phyloP scores from a whole-genome alignment of 64 coral and sea anemone species.

The Cladopsammia gracilis region DNA sequence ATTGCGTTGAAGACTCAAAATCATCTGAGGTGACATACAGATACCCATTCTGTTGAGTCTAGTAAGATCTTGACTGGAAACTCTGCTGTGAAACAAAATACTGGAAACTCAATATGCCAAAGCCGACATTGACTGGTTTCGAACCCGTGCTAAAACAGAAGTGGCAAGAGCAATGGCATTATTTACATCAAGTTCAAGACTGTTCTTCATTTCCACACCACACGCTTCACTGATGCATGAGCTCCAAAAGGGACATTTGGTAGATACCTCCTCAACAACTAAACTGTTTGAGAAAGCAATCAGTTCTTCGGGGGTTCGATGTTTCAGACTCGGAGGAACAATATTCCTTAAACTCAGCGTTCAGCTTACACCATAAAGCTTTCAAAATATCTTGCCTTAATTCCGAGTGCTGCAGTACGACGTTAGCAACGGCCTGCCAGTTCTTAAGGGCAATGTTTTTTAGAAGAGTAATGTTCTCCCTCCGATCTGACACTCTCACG shows the following conservation, averaged over 20 bases:
- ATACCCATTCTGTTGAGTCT: slow-evolving; percentile 58
- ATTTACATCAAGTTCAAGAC: not conserved
- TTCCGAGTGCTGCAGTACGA: not conserved
- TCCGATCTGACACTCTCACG: too few relatives aligned
- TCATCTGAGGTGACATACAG: slow-evolving; percentile 58
- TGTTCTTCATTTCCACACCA: not conserved
- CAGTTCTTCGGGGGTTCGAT: not conserved
- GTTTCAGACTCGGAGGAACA: slow-evolving; percentile 14
- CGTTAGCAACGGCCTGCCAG: slow-evolving; percentile 9
- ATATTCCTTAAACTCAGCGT: slow-evolving; percentile 14
- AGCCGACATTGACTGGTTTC: slow-evolving; percentile 37
- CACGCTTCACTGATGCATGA: slow-evolving; percentile 13
- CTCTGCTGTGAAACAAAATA: slow-evolving; percentile 65
- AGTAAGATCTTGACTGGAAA: slow-evolving; percentile 42
- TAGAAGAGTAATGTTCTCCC: too few relatives aligned
- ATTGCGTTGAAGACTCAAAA: slow-evolving; percentile 39
- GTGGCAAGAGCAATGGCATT: slow-evolving; percentile 58
- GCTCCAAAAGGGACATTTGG: slow-evolving; percentile 24
- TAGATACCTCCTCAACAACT: not conserved
- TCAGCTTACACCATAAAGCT: not conserved
- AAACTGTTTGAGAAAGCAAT: not conserved
- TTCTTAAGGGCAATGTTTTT: slow-evolving; percentile 25
- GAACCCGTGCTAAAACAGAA: slow-evolving; percentile 31
- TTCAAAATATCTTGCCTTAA: slow-evolving; percentile 2
- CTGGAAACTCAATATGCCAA: slow-evolving; percentile 39